Base-by-base conservation (phyloP, 2,113 vertebrate genomes). In the Menura novaehollandiae region DNA sequence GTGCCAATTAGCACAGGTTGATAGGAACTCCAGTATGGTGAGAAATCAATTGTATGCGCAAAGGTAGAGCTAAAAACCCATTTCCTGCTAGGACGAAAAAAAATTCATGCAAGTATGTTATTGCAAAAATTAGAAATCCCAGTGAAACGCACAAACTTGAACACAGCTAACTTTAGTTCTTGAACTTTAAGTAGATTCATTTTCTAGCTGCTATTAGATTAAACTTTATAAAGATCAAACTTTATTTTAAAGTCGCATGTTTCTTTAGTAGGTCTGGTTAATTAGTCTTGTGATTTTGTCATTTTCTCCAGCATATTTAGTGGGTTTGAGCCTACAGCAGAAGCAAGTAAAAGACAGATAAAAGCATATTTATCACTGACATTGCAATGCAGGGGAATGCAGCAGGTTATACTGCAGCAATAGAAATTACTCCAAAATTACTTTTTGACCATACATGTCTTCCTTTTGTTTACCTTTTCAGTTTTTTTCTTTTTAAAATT, bases 1-100 rank as follows among this genome's bases (percentile, higher is more conserved):
- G 37, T 87, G 33, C 37, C 84, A 91, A 87, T 92, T 95, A 95
- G 49, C 64, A 87, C 68, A 63, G 19, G 62, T 18, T 85, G 87
- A 85, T 85, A 87, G 18, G 53, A 62, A 46, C 67, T 53, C 43
- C 46, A 53, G 30, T 17, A 26, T 27, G 24, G 64, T 67, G 51
- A 93, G 13, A 77, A 91, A 95, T 84, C 91, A 87, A 74, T 86
- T 79, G 15, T 22, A 21, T 6, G 17, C 35, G 56, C 76, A 84
- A 68, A 91, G 78, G 35, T 41, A 83, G 53, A 77, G 59, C 3
- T 18, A 13, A 79, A 33, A 39, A 15, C 19, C 79, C 9, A 75
- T 92, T 85, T 89, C 81, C 53, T 62, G 1, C 35, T 58, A 62
- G 71, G 20, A 92, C 1, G 1, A 30, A 74, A 66, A 59, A 43